Percentiles rank a stretch among this genome's conserved stretches.
These are phyloP conservation scores for Conus betulinus DNA, from an alignment of 1,140 invertebrate genomes.

Conservation along the genomic window DNA sequence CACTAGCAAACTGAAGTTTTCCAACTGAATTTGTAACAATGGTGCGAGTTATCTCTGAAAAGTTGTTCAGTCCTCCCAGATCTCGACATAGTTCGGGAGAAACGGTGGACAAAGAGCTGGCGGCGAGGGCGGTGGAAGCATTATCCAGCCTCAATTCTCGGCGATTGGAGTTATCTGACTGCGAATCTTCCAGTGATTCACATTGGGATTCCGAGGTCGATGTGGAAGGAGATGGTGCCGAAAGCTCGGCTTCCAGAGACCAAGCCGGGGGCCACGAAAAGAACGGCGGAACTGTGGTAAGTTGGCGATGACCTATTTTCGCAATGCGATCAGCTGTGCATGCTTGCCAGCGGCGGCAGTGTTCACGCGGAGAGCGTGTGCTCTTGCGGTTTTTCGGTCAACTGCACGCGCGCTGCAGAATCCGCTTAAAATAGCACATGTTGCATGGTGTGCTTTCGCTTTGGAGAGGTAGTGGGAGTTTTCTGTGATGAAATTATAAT, in stretches of 20 bases:
- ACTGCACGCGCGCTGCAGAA: not conserved
- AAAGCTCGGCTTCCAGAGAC: not conserved
- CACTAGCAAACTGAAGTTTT: not conserved
- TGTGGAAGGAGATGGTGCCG: slow-evolving; percentile 20
- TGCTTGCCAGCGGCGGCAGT: not conserved
- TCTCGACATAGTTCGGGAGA: slow-evolving; percentile 62
- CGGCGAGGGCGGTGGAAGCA: slow-evolving; percentile 45
- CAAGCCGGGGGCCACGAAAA: slow-evolving; percentile 29
- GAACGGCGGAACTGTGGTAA: slow-evolving; percentile 35
- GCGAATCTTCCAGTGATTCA: slow-evolving; percentile 51
- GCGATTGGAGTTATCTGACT: slow-evolving; percentile 38
- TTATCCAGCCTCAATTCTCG: slow-evolving; percentile 32
- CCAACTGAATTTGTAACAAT: slow-evolving; percentile 35
- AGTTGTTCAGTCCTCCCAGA: slow-evolving; percentile 57
- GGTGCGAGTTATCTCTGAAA: slow-evolving; percentile 61
- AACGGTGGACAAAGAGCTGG: slow-evolving; percentile 55
- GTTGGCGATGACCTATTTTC: slow-evolving; percentile 33
- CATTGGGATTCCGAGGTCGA: slow-evolving; percentile 54
- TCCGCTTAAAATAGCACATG: not conserved
- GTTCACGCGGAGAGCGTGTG: slow-evolving; percentile 22
- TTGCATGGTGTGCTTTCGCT: not conserved
- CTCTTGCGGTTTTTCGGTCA: slow-evolving; percentile 26
- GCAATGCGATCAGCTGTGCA: slow-evolving; percentile 48
- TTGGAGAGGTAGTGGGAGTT: not conserved
- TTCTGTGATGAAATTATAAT: not conserved